Conservation (phyloP, 1,140 invertebrate species). For the Chrysoperla carnea region DNA sequence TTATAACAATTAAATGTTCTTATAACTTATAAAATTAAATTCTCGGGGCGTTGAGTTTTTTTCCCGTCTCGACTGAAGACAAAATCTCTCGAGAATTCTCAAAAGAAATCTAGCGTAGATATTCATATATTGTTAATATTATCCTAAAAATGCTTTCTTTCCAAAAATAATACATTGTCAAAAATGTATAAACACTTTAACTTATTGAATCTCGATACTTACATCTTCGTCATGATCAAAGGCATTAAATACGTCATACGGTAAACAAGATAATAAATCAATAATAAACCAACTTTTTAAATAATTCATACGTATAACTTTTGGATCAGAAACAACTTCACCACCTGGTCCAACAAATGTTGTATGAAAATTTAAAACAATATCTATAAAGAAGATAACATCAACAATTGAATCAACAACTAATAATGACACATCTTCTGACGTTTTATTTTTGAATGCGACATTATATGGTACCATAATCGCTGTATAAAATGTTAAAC, state of each 20-base stretch:
- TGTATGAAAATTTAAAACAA: constrained; percentile 99
- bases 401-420: constrained; percentile 98
- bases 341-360: constrained; percentile 98
- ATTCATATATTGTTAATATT: too few relatives aligned
- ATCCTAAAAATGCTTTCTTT: too few relatives aligned
- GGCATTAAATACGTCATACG: constrained; percentile 99
- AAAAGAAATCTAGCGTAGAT: too few relatives aligned
- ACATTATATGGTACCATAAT: constrained; percentile 99
- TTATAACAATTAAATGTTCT: too few relatives aligned
- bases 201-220: constrained; percentile 30
- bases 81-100: too few relatives aligned
- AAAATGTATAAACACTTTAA: too few relatives aligned
- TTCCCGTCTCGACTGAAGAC: too few relatives aligned
- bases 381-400: constrained; percentile 99
- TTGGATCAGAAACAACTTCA: constrained; percentile 95
- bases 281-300: constrained; percentile 99
- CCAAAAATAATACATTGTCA: too few relatives aligned
- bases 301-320: constrained; percentile 96
- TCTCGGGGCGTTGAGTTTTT: too few relatives aligned
- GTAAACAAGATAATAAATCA: constrained; percentile 95
- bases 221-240: constrained; percentile 98
- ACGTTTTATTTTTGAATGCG: constrained; percentile 98
- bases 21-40: too few relatives aligned
- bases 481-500: constrained; percentile 99
- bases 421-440: constrained; percentile 91